phyloP scores from a whole-genome alignment of 2,888 invertebrate species.

The Andrena chrysosceles region DNA sequence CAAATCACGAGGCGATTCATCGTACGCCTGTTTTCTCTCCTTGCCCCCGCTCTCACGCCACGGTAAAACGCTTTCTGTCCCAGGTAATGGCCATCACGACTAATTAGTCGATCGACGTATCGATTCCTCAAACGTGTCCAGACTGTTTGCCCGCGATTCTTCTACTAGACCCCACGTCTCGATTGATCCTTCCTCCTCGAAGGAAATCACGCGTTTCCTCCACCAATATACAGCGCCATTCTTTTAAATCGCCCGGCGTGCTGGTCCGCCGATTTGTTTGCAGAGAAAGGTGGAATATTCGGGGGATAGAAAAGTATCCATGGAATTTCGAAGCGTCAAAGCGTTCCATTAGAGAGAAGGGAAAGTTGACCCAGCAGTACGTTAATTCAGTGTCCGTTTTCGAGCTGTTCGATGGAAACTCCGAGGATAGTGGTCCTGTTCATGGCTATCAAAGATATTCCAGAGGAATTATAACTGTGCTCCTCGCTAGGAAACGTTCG shows the following conservation, averaged over 20 bases:
- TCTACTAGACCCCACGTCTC: background rate
- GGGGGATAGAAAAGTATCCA: background rate
- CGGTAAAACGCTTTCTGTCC: slow-evolving; percentile 20
- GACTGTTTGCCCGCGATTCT: slow-evolving; percentile 43
- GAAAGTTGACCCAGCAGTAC: background rate
- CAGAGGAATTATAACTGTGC: slow-evolving; percentile 9
- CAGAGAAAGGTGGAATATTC: background rate
- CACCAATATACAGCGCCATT: background rate
- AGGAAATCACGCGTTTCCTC: slow-evolving; percentile 28
- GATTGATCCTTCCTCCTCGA: slow-evolving; percentile 32
- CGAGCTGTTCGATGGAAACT: background rate
- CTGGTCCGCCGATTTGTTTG: background rate
- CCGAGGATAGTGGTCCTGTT: background rate
- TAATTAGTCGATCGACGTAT: slow-evolving; percentile 67
- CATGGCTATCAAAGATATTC: slow-evolving; percentile 34
- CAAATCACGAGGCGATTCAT: slow-evolving; percentile 70
- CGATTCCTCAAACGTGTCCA: slow-evolving; percentile 47
- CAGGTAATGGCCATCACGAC: slow-evolving; percentile 49
- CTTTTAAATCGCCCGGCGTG: background rate
- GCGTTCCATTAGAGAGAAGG: too few species aligned
- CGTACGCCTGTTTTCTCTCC: slow-evolving; percentile 41
- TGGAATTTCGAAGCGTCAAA: background rate
- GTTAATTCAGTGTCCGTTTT: background rate
- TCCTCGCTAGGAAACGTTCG: slow-evolving; percentile 23
- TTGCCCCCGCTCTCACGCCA: slow-evolving; percentile 20